Base-by-base conservation (phyloP, 2,113 vertebrate genomes). In the Arenaria interpres region DNA sequence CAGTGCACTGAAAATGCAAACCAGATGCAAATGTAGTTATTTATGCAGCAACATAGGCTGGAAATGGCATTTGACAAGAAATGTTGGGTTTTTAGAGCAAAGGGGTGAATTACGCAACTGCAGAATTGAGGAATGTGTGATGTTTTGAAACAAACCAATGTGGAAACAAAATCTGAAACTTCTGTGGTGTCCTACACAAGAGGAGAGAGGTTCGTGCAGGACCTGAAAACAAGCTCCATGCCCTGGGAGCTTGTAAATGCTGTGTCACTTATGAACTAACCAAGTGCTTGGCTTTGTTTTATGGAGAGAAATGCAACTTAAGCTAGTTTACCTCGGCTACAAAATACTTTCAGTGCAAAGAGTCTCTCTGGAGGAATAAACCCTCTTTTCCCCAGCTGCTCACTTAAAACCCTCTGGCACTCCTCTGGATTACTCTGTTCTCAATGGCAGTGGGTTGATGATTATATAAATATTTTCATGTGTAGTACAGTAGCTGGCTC, bases 401-500 rank as follows among this genome's bases (percentile, higher is more conserved):
- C 74, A 7, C 35, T 54, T 41, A 41, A 90, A 68, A 16, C 85
- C 68, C 89, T 88, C 81, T 82, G 75, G 82, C 92, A 73, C 50
- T 88, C 17, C 45, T 57, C 54, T 64, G 91, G 77, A 53, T 89
- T 72, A 20, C 74, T 68, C 74, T n/a, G 45, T 28, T 89, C 91
- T 91, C 94, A 81, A 19, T 90, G 91, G 87, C 96, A 83, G 91
- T 4, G 14, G 62, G 81, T 64, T 91, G 93, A 85, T 57, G 80
- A 87, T 92, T 77, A 77, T 74, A 92, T 92, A 93, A 97, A 94
- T 96, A 90, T 92, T 97, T 93, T 72, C 7, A 2, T 78, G 81
- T 88, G 96, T 93, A 85, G 82, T 93, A 85, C 91, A 90, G 95
- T 96, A 94, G 93, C 93, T 89, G 93, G 71, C 89, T 94, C 95